Conservation (phyloP, 2,888 invertebrate genomes). For the Eudiplozoon nipponicum region DNA sequence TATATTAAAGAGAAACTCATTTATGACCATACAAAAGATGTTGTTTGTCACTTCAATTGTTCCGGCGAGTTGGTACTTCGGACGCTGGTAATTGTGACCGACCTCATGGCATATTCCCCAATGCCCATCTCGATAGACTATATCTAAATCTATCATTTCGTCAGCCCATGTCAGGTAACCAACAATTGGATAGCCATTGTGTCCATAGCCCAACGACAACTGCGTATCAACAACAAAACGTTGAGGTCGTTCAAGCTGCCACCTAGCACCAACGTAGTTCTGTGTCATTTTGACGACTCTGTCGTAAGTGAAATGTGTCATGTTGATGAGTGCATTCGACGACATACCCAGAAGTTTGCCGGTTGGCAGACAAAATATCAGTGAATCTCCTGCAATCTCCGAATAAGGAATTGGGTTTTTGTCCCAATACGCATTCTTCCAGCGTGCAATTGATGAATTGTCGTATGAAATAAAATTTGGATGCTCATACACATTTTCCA, state of each 20-base stretch:
- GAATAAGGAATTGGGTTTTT: conserved; percentile 11
- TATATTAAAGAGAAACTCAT: too few relatives aligned
- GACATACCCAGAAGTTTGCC: background rate
- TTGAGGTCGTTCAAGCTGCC: conserved; percentile 1
- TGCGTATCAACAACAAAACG: conserved; percentile 12
- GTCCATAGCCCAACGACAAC: conserved; percentile 17
- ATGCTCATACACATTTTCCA: too few relatives aligned
- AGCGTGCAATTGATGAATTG: background rate
- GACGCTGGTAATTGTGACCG: conserved; percentile 19
- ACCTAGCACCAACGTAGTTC: conserved; percentile 1
- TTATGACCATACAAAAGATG: background rate
- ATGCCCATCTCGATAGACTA: conserved; percentile 14
- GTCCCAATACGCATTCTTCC: background rate
- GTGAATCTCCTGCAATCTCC: conserved; percentile 10
- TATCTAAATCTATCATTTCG: conserved; percentile 12
- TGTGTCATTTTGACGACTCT: conserved; percentile 8
- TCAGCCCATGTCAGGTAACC: conserved; percentile 12
- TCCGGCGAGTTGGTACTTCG: background rate
- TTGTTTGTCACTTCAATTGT: background rate
- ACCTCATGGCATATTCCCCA: conserved; percentile 20
- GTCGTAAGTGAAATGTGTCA: conserved; percentile 11
- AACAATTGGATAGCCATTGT: conserved; percentile 19
- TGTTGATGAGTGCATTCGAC: conserved; percentile 5
- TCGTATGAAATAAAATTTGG: background rate
- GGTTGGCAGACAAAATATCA: conserved; percentile 11